Evolutionary conservation across 2,113 vertebrate genomes (phyloP).

Genomic region (rabbit (Oryctolagus cuniculus)): DNA sequence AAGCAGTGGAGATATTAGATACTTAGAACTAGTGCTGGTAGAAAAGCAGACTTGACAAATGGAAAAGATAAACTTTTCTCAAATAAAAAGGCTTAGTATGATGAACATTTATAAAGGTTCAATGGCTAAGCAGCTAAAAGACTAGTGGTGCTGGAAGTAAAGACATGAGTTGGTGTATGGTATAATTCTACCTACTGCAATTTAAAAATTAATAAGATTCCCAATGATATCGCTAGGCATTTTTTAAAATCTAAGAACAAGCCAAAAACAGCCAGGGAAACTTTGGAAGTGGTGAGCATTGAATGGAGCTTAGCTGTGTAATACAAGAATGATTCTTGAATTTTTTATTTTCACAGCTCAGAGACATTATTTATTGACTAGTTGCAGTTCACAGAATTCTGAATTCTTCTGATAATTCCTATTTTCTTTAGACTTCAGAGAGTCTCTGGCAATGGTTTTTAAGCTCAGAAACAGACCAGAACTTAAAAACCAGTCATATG

Average conservation of each 20-base stretch:
- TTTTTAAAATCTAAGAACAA: background rate
- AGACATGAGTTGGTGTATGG: no score
- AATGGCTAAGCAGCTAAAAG: no score
- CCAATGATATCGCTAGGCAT: background rate
- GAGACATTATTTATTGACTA: background rate
- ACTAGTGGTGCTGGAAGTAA: no score
- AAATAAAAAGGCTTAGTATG: background rate
- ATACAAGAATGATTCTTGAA: background rate
- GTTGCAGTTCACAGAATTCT: background rate
- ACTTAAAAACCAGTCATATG: background rate
- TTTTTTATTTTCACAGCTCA: background rate
- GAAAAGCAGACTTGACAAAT: background rate
- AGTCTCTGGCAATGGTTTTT: background rate
- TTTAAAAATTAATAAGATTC: background rate
- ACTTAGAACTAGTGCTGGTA: background rate
- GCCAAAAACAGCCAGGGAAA: background rate
- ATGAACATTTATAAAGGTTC: background rate
- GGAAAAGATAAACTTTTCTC: background rate
- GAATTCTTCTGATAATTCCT: background rate
- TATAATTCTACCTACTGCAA: background rate
- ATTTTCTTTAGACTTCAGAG: background rate
- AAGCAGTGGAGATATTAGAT: background rate
- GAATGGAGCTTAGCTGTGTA: background rate
- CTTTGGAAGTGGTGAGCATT: background rate
- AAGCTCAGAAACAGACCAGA: background rate